Evolutionary conservation across 1,140 invertebrate genomes (phyloP).

Genomic region (Pissodes strobi): DNA sequence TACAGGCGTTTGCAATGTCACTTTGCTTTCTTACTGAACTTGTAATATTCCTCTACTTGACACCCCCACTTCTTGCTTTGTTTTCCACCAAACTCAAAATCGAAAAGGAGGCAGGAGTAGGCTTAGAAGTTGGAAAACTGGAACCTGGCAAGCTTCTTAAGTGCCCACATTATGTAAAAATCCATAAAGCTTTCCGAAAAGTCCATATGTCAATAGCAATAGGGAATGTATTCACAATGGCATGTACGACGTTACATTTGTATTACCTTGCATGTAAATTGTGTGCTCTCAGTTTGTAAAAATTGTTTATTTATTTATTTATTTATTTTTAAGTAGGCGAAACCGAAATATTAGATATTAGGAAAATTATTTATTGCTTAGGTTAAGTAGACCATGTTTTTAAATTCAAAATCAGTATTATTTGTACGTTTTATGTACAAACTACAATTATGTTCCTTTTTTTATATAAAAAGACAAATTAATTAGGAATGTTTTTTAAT

Average conservation of each 20-base stretch:
- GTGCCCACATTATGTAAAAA: constrained; percentile 72
- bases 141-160: constrained; percentile 67
- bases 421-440: constrained; percentile 15
- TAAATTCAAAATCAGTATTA: constrained; percentile 21
- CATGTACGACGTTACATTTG: constrained; percentile 71
- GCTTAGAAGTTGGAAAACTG: constrained; percentile 71
- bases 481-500: constrained; percentile 17
- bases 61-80: constrained; percentile 66
- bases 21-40: constrained; percentile 72
- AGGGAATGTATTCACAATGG: constrained; percentile 73
- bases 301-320: constrained; percentile 35
- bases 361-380: constrained; percentile 26
- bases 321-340: constrained; percentile 22
- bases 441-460: constrained; percentile 14
- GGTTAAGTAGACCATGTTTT: background rate
- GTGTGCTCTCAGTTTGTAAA: constrained; percentile 23
- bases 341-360: constrained; percentile 29
- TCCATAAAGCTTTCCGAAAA: constrained; percentile 69
- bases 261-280: constrained; percentile 68
- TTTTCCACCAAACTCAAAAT: constrained; percentile 71
- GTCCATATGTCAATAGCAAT: constrained; percentile 72
- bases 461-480: constrained; percentile 22
- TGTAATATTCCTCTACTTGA: constrained; percentile 69
- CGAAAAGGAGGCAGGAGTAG: constrained; percentile 71
- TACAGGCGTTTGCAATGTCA: constrained; percentile 67